A percentile compares a stretch with the other conserved stretches of the same genome.
Evolutionary conservation across 2,113 vertebrate genomes (phyloP).

Genomic region (Capreolus pygargus): DNA sequence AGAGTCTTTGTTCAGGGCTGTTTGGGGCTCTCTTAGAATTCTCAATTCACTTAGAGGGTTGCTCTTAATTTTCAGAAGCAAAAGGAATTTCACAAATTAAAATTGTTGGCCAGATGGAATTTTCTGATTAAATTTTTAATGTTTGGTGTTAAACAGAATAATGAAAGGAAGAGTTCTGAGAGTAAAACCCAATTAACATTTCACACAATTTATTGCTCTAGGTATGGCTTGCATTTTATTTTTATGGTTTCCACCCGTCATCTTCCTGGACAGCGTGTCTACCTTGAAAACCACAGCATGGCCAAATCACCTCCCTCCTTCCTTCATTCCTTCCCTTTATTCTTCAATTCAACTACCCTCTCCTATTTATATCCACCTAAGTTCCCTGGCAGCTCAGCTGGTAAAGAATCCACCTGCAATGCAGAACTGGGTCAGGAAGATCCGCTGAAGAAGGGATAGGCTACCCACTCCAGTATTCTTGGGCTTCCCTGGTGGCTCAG

Average conservation of each 20-base stretch:
- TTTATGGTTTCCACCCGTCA: not conserved
- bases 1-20: constrained; percentile 35
- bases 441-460: not conserved
- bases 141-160: constrained; percentile 66
- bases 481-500: not conserved
- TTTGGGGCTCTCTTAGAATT: constrained; percentile 58
- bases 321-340: not conserved
- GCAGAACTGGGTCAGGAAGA: not conserved
- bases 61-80: constrained; percentile 74
- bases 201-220: constrained; percentile 65
- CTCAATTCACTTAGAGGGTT: constrained; percentile 51
- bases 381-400: not conserved
- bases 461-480: not conserved
- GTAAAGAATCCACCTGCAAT: not conserved
- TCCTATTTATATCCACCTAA: not conserved
- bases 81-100: constrained; percentile 73
- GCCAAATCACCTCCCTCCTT: not conserved
- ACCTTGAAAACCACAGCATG: not conserved
- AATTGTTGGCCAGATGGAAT: constrained; percentile 75
- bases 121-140: constrained; percentile 75
- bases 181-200: constrained; percentile 62
- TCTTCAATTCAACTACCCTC: not conserved
- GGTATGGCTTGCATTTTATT: constrained; percentile 25
- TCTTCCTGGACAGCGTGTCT: not conserved
- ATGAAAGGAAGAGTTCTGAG: constrained; percentile 55